These are phyloP conservation scores for Cosmia trapezina DNA, from an alignment of 2,888 invertebrate species.

Conservation along the genomic window DNA sequence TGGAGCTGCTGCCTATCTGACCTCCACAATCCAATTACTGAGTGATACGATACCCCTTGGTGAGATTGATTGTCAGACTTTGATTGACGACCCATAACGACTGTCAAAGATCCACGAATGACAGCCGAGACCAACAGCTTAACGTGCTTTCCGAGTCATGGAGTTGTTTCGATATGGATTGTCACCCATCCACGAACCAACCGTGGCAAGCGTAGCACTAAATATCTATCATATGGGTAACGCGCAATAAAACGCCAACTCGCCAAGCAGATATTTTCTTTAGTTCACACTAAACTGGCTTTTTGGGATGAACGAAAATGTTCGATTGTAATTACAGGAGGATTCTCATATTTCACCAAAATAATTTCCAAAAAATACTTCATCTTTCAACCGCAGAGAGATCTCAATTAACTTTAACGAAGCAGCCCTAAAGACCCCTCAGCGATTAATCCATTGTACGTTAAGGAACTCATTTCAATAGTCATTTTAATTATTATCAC, in stretches of 20 bases:
- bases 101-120: too few species aligned
- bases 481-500: conserved; percentile 60
- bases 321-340: not conserved
- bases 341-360: not conserved
- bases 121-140: too few species aligned
- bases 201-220: too few species aligned
- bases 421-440: conserved; percentile 10
- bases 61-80: too few species aligned
- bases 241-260: not conserved
- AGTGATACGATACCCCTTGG: too few species aligned
- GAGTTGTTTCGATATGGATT: too few species aligned
- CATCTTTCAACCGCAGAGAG: conserved; percentile 9
- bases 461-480: conserved; percentile 48
- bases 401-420: conserved; percentile 47
- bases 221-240: too few species aligned
- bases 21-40: too few species aligned
- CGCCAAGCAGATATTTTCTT: not conserved
- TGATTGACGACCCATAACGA: too few species aligned
- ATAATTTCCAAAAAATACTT: not conserved
- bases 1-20: too few species aligned
- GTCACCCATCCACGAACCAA: too few species aligned
- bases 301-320: not conserved
- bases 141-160: too few species aligned
- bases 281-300: not conserved
- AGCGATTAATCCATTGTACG: conserved; percentile 41